Evolutionary conservation across 1,140 invertebrate genomes (phyloP).

Genomic region (Aphidius gifuensis): DNA sequence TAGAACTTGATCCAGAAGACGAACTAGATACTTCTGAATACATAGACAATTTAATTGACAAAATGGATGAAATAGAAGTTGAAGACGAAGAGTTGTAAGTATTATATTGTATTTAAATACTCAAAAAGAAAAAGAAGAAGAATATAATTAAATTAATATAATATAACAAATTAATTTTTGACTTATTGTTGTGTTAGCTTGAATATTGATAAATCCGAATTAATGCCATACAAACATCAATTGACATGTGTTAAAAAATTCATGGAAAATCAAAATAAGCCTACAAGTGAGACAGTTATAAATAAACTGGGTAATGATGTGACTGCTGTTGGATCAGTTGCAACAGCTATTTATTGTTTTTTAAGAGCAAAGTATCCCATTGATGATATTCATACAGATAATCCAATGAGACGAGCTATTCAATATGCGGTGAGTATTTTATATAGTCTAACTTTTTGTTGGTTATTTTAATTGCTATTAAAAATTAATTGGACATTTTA

Average conservation of each 20-base stretch:
- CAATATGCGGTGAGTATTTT: conserved; percentile 47
- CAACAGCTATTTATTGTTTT: conserved; percentile 75
- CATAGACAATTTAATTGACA: conserved; percentile 57
- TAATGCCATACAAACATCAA: conserved; percentile 54
- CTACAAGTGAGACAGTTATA: conserved; percentile 56
- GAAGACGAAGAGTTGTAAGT: conserved; percentile 49
- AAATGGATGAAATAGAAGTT: conserved; percentile 62
- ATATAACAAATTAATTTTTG: conserved; percentile 3
- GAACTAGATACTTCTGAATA: conserved; percentile 56
- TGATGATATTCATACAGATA: conserved; percentile 56
- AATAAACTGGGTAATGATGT: conserved; percentile 63
- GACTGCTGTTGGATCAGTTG: conserved; percentile 68
- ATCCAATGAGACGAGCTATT: conserved; percentile 65
- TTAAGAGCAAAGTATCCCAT: conserved; percentile 61
- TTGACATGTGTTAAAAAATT: conserved; percentile 52
- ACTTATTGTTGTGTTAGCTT: conserved; percentile 33
- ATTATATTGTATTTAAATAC: conserved; percentile 5
- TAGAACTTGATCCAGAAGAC: conserved; percentile 50
- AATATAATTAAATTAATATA: background rate
- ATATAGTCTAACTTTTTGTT: background rate
- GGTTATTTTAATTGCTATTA: conserved; percentile 5
- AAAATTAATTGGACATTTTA: conserved; percentile 5
- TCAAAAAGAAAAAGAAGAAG: conserved; percentile 1
- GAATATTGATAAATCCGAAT: conserved; percentile 32
- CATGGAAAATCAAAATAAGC: conserved; percentile 46